Evolutionary conservation across 2,888 invertebrate species (phyloP).

Genomic region (Xestia rhomboidea): DNA sequence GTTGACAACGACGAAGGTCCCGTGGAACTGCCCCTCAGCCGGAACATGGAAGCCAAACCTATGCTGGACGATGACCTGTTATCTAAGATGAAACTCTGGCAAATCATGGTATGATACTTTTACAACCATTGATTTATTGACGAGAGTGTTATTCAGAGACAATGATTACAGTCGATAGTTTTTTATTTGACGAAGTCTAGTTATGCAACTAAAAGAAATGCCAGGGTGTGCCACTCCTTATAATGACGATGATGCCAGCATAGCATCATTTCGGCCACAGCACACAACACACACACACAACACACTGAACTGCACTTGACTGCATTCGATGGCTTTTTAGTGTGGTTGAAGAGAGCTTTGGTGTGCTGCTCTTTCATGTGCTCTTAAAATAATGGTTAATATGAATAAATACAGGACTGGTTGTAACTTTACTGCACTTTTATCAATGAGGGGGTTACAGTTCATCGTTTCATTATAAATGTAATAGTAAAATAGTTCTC

Average conservation of each 20-base stretch:
- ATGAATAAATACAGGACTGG: not conserved
- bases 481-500: not conserved
- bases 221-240: too few species aligned
- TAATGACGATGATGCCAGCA: too few species aligned
- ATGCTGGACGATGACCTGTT: constrained; percentile 86
- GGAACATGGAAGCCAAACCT: constrained; percentile 83
- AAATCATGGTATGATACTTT: constrained; percentile 81
- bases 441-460: not conserved
- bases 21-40: constrained; percentile 71
- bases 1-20: constrained; percentile 73
- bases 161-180: not conserved
- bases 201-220: not conserved
- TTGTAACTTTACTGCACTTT: not conserved
- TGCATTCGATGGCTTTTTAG: too few species aligned
- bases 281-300: too few species aligned
- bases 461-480: not conserved
- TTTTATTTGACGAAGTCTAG: not conserved
- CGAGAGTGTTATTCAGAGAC: not conserved
- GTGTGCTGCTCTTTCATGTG: too few species aligned
- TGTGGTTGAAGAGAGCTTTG: too few species aligned
- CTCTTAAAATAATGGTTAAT: too few species aligned
- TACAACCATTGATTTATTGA: not conserved
- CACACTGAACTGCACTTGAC: too few species aligned
- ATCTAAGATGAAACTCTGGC: constrained; percentile 85
- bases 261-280: too few species aligned